phyloP scores from a whole-genome alignment of 2,888 invertebrate species.

The Campoletis raptor region DNA sequence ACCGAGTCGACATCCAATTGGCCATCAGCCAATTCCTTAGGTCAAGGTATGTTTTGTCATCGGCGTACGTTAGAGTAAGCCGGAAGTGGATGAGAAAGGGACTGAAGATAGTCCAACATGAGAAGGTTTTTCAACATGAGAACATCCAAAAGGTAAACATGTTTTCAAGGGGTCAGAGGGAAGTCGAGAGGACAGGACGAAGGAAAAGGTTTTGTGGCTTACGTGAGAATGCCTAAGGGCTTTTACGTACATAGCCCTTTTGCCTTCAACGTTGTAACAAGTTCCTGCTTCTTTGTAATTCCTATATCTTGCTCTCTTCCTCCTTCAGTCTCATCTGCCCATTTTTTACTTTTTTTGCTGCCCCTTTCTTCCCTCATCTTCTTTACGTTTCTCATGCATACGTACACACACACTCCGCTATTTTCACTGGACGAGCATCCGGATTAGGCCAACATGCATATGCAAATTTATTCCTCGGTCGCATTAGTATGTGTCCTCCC shows the following conservation, averaged over 20 bases:
- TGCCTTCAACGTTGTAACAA: conserved; percentile 4
- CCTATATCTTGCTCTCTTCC: conserved; percentile 44
- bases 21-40: conserved; percentile 72
- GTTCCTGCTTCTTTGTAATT: conserved; percentile 45
- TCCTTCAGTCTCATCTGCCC: conserved; percentile 5
- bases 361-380: conserved; percentile 50
- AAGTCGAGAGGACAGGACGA: neutral
- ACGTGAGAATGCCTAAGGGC: neutral
- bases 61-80: neutral
- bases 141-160: conserved; percentile 33
- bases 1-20: conserved; percentile 68
- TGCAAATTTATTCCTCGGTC: conserved; percentile 83
- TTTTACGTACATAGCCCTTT: conserved; percentile 17
- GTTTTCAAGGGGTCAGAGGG: neutral
- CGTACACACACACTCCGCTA: conserved; percentile 14
- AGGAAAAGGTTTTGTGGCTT: conserved; percentile 1
- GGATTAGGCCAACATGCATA: conserved; percentile 82
- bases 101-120: conserved; percentile 3
- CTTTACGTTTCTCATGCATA: neutral
- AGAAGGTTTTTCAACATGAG: conserved; percentile 4
- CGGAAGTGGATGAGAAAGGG: conserved; percentile 8
- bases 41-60: conserved; percentile 68
- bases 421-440: conserved; percentile 71
- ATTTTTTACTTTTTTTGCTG: conserved; percentile 51
- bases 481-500: conserved; percentile 80